Evolutionary conservation across 53 echinoderm and acorn worm genomes (phyloP), one percentile per base, ranked within the genome.

Genomic region (Apostichopus leukothele): DNA sequence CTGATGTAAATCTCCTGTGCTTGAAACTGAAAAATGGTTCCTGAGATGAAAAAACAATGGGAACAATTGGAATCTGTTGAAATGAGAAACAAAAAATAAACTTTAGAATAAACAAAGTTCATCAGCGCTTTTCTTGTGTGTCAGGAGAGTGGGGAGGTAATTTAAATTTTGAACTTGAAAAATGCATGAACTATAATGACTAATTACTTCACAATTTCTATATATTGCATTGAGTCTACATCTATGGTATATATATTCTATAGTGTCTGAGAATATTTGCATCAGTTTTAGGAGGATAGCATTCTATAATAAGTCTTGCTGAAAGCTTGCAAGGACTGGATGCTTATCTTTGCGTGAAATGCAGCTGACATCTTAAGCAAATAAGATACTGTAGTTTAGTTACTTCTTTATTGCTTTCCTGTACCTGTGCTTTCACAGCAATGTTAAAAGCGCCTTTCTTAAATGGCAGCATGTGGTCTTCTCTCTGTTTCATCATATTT

Each of bases 371-470:
- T 57, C 39, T 39, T 39, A 3, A 39, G 39, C 0, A 39, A 39
- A 39, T 25, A 39, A 39, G 39, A 4, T 67, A 13, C 3, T 5
- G 68, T 67, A 67, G 68, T 67, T 67, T 67, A 39, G 3, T 67
- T n/a, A 67, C 68, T 16, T 3, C n/a, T 67, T 67, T 3, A 50
- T 39, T 39, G 39, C 39, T 39, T 39, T 39, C 39, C 39, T 39
- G 39, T 90, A 96, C 96, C 95, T 96, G 96, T 50, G 96, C 96
- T 8, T 92, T 89, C 9, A 96, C 89, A 13, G 96, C 95, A 55
- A 96, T 79, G 75, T 96, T 92, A 76, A 96, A 96, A 53, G 95
- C 96, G 11, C 96, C 96, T 76, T 96, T 96, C 96, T 96, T 96
- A 87, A 96, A 96, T 13, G 93, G 95, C 1, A 95, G 89, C 75